Conservation (phyloP, 2,888 invertebrate genomes). For the Torymus tubicola region DNA sequence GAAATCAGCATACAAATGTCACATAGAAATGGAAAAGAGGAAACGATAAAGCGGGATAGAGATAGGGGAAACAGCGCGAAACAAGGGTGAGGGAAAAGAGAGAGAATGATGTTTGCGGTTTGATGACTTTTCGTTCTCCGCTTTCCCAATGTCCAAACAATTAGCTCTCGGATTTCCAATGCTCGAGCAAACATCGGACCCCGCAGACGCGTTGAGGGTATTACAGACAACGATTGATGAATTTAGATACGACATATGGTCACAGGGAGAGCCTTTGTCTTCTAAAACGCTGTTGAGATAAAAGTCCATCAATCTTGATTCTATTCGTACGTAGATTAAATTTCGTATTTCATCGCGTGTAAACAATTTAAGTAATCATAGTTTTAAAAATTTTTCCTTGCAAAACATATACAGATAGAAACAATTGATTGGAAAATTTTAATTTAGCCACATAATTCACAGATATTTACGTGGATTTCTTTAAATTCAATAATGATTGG, state of each 20-base stretch:
- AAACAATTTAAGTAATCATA: no score
- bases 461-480: no score
- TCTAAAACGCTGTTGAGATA: not conserved
- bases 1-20: not conserved
- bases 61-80: not conserved
- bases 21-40: not conserved
- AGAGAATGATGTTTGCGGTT: not conserved
- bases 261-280: not conserved
- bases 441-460: no score
- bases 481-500: no score
- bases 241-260: not conserved
- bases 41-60: not conserved
- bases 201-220: not conserved
- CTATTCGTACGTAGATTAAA: no score
- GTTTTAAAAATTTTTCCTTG: no score
- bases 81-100: not conserved
- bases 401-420: no score
- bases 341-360: no score
- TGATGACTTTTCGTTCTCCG: conserved; percentile 23
- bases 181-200: not conserved
- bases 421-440: no score
- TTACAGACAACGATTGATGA: not conserved
- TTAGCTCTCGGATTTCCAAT: conserved; percentile 36
- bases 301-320: no score
- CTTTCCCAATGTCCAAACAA: conserved; percentile 39